Conservation (phyloP, 2,888 invertebrate species). For the Neelides folsomi region DNA sequence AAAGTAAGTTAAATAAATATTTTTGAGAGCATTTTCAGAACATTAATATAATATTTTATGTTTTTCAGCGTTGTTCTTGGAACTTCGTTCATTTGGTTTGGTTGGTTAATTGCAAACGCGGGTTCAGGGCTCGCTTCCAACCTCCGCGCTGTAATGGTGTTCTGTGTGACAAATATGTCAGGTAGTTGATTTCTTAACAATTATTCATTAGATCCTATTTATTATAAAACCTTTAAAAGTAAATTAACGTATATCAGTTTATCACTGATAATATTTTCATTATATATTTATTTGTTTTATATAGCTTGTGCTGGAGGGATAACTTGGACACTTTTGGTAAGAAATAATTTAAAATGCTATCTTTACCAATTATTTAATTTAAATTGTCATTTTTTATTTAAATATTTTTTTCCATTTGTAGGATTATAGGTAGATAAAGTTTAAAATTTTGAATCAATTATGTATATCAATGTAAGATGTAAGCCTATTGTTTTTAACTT, state of each 20-base stretch:
- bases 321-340: slow-evolving; percentile 19
- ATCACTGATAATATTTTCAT: no score
- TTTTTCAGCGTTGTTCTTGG: neutral
- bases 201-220: neutral
- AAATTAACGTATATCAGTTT: neutral
- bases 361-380: no score
- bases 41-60: neutral
- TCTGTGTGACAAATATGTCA: slow-evolving; percentile 23
- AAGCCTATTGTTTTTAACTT: no score
- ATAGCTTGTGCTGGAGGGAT: slow-evolving; percentile 21
- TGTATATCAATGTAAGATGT: no score
- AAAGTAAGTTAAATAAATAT: slow-evolving; percentile 4
- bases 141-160: slow-evolving; percentile 21
- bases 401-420: no score
- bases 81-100: slow-evolving; percentile 22
- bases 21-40: neutral
- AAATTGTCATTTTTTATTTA: no score
- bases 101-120: slow-evolving; percentile 25
- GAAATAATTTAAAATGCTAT: no score
- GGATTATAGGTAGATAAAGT: neutral
- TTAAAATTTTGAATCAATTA: no score
- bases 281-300: no score
- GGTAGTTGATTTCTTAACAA: slow-evolving; percentile 1
- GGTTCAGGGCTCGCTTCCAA: slow-evolving; percentile 17
- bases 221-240: no score